Evolutionary conservation across 2,888 invertebrate species (phyloP).

Genomic region (Eupelmus urozonus): DNA sequence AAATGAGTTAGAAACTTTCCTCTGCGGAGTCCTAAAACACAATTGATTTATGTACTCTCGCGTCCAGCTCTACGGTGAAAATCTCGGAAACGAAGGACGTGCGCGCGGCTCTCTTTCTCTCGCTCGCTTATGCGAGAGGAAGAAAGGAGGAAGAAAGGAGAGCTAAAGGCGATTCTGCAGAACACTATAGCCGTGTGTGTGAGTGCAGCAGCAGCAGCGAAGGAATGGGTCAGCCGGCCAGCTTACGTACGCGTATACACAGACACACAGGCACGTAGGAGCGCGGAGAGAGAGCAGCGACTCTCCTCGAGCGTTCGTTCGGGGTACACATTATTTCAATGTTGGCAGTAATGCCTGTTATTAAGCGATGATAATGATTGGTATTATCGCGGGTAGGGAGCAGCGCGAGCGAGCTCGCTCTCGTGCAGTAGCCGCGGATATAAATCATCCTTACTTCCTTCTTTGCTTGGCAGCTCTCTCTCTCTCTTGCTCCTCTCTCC

Average conservation of each 20-base stretch:
- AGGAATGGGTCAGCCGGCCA: constrained; percentile 69
- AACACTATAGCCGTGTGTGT: background rate
- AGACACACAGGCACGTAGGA: too few relatives aligned
- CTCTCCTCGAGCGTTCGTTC: constrained; percentile 12
- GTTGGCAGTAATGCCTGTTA: constrained; percentile 78
- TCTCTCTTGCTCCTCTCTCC: constrained; percentile 7
- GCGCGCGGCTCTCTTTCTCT: constrained; percentile 12
- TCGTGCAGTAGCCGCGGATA: constrained; percentile 76
- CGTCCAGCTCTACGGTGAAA: constrained; percentile 26
- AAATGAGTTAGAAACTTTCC: constrained; percentile 43
- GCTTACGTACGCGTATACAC: constrained; percentile 62
- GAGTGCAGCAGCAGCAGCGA: constrained; percentile 26
- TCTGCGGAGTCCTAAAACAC: constrained; percentile 44
- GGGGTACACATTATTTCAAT: constrained; percentile 75
- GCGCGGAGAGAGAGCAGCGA: background rate
- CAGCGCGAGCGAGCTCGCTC: constrained; percentile 60
- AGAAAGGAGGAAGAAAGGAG: constrained; percentile 4
- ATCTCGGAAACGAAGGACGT: constrained; percentile 34
- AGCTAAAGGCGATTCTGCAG: constrained; percentile 7
- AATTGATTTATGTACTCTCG: constrained; percentile 54
- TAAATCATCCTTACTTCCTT: constrained; percentile 78
- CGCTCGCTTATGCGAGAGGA: background rate
- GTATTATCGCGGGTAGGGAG: constrained; percentile 77
- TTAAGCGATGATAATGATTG: constrained; percentile 78
- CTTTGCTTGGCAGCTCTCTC: constrained; percentile 61